Evolutionary conservation across 2,797 vertebrate genomes (phyloP), one percentile per base, ranked within the genome.

Genomic region (Chanos chanos): DNA sequence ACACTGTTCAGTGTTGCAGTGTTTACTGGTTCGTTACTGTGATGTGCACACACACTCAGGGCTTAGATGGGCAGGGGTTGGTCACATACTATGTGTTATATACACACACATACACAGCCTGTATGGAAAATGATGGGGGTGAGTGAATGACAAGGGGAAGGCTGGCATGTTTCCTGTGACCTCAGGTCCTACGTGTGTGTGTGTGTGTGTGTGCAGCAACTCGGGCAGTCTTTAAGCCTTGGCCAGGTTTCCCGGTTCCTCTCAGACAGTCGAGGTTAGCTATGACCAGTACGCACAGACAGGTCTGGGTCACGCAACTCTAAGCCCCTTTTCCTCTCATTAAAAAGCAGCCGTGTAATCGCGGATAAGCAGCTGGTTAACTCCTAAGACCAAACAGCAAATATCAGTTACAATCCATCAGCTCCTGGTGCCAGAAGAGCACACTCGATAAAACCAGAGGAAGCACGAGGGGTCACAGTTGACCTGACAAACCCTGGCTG

Each of bases 341-440:
- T 87, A 83, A 83, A 86, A 77, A 77, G 71, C 76, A 72, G 68
- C 73, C 75, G 50, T 70, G 61, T 85, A 82, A 85, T 86, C 79
- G 51, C 53, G 51, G 75, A 59, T 78, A 78, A 85, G 82, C 77
- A 77, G 82, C 74, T 75, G 80, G 68, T 78, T 76, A 56, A 74
- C 41, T 56, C 70, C 71, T 75, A 74, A 79, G 64, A 71, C 77
- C 71, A 77, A 63, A 78, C 72, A 74, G 68, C 77, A 72, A 75
- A 70, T 64, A 81, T 72, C 66, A 70, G 61, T 43, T 19, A 9
- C 52, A 44, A 61, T 36, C 57, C 7, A 19, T 48, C 24, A 5
- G 1, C 57, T 16, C n/a, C 15, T 34, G 37, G 33, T 33, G 59
- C 43, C 28, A 54, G 34, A 45, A 58, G 21, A 61, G 44, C 15